A percentile compares a stretch with the other conserved stretches of the same genome.
Conservation (phyloP, 2,888 invertebrate species). For the Sceliomorpha sp. region DNA sequence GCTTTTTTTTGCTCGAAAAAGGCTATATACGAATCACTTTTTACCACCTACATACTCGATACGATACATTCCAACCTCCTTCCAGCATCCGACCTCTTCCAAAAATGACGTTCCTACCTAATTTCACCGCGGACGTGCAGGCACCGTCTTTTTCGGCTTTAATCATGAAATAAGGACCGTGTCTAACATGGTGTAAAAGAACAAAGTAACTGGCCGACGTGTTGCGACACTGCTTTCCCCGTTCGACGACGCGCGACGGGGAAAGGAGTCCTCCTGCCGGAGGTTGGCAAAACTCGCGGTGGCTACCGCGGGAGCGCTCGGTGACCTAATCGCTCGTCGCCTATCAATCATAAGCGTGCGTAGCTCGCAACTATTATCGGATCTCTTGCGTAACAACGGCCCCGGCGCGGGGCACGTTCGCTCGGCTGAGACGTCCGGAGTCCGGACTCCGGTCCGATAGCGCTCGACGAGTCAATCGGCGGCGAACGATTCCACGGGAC, state of each 20-base stretch:
- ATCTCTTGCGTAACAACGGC: constrained; percentile 37
- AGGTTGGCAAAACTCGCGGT: constrained; percentile 46
- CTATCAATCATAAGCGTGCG: constrained; percentile 70
- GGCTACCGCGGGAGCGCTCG: constrained; percentile 66
- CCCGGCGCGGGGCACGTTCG: constrained; percentile 21
- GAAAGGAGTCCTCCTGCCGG: too few species aligned
- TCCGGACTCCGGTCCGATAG: too few species aligned
- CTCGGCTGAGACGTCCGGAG: too few species aligned
- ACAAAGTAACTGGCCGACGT: constrained; percentile 59
- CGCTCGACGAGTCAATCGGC: constrained; percentile 51
- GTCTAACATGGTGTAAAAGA: constrained; percentile 49
- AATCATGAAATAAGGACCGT: constrained; percentile 38
- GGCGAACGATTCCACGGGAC: constrained; percentile 31
- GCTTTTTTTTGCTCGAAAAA: too few species aligned
- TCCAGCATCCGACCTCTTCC: too few species aligned
- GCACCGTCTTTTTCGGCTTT: too few species aligned
- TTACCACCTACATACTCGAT: too few species aligned
- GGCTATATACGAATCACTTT: too few species aligned
- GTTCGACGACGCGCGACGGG: constrained; percentile 36
- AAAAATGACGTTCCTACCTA: too few species aligned
- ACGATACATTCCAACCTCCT: too few species aligned
- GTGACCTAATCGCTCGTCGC: constrained; percentile 66
- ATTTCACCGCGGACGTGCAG: too few species aligned
- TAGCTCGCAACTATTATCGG: constrained; percentile 43
- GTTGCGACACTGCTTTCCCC: constrained; percentile 66